Conservation (phyloP, 2,797 vertebrate genomes). For the Ctenosaura bakeri region DNA sequence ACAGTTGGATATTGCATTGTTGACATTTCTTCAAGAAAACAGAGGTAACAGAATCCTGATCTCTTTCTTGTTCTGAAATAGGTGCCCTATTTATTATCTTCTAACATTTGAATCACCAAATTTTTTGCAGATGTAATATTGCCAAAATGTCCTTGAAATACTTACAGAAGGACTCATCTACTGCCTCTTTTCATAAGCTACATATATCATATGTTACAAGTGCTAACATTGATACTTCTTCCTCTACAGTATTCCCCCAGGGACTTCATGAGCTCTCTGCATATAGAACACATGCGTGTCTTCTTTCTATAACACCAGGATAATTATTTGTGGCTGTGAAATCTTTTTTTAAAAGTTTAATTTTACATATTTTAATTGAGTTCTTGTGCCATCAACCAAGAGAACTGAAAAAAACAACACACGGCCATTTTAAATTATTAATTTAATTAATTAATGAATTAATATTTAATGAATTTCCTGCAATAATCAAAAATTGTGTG, state of each 20-base stretch:
- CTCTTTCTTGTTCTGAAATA: not conserved
- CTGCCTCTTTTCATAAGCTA: not conserved
- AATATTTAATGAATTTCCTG: conserved; percentile 23
- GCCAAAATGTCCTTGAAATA: not conserved
- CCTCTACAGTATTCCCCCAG: not conserved
- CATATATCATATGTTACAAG: not conserved
- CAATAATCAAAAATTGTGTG: not conserved
- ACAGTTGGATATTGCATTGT: not conserved
- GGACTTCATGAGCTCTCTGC: not conserved
- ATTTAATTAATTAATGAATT: not conserved
- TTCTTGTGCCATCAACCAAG: conserved; percentile 23
- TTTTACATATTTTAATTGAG: not conserved
- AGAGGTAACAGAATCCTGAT: not conserved
- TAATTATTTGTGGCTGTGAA: not conserved
- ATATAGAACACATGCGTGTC: not conserved
- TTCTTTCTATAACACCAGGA: not conserved
- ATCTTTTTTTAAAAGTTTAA: not conserved
- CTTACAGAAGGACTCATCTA: not conserved
- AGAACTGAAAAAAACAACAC: not conserved
- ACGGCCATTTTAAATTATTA: not conserved
- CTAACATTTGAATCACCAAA: not conserved
- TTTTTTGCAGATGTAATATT: not conserved
- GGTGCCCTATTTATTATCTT: no score
- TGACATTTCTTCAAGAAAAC: not conserved
- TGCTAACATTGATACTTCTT: not conserved